These are phyloP conservation scores for Trogon surrucura DNA, from an alignment of 2,113 vertebrate genomes.

Conservation along the genomic window DNA sequence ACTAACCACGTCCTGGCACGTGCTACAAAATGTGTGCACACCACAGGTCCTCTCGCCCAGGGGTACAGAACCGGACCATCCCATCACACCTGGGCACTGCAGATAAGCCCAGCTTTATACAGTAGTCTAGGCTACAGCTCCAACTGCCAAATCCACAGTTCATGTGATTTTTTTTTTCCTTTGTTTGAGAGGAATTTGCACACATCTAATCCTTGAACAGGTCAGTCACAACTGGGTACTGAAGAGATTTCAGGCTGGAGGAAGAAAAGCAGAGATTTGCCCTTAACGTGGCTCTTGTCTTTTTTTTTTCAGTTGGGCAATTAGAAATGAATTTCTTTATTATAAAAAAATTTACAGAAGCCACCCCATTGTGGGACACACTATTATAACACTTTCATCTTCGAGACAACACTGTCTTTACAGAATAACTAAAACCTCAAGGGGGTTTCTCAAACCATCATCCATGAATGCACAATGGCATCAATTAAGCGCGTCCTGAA, in stretches of 20 bases:
- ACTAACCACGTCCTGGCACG: neutral
- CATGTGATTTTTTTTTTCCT: neutral
- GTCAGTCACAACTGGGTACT: neutral
- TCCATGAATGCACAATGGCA: slow-evolving; percentile 20
- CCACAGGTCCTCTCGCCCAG: neutral
- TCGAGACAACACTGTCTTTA: neutral
- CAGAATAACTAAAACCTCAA: slow-evolving; percentile 25
- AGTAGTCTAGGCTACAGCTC: neutral
- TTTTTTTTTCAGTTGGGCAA: neutral
- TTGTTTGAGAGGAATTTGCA: neutral
- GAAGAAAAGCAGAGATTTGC: neutral
- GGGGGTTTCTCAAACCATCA: slow-evolving; percentile 19
- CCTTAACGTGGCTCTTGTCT: neutral
- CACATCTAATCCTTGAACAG: neutral
- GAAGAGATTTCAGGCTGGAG: neutral
- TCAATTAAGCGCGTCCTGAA: slow-evolving; percentile 8
- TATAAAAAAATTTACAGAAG: slow-evolving; percentile 21
- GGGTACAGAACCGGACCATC: neutral
- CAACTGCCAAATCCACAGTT: neutral
- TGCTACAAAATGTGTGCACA: neutral
- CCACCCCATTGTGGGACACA: neutral
- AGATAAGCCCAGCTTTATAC: neutral
- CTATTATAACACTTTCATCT: slow-evolving; percentile 22
- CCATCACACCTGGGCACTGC: neutral
- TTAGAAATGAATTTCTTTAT: slow-evolving; percentile 29